Evolutionary conservation across 2,888 invertebrate species (phyloP), one percentile per base, ranked within the genome.

Genomic region (Leptopilina myrica): DNA sequence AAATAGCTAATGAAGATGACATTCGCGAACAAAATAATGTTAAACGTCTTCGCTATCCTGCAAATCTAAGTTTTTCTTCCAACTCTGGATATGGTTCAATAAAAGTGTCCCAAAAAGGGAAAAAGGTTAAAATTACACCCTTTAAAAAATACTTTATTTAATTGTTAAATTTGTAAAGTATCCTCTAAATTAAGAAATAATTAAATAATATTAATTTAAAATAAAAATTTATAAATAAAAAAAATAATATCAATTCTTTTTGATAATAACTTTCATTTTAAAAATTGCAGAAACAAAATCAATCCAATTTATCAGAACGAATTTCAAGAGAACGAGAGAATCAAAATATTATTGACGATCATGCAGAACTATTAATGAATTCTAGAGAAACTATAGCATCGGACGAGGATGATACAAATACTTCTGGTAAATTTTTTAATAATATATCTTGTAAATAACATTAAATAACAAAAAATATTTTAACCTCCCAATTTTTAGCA

Each of bases 11-110:
- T 20, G 62, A 26, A 15, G 20, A 15, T 15, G 20, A 62, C 20
- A 20, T 62, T 6, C 7, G 1, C 1, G 20, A 20, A 62, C 62
- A 62, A 62, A 62, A 62, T 7, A 20, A 8, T 62, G 20, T 6
- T 15, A 62, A 15, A 62, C 62, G 62, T 62, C 62, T 62, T 62
- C 62, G 62, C 15, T 62, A 62, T 62, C 62, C 62, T 62, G 62
- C 62, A 20, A 62, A 62, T 62, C 20, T 62, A 4, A 62, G 62
- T 62, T 62, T 62, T 62, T 62, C 62, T 8, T 62, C 62, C 2
- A 62, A 62, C 20, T 20, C 3, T 20, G 62, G 15, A 62, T 8
- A 20, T 9, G 9, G 20, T 62, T 62, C 62, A 20, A 62, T 8
- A 62, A 7, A 7, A 62, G 20, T 62, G 9, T 15, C 8, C 62